Evolutionary conservation across 2,888 invertebrate genomes (phyloP).

Genomic region (Azorinus chamasolen): DNA sequence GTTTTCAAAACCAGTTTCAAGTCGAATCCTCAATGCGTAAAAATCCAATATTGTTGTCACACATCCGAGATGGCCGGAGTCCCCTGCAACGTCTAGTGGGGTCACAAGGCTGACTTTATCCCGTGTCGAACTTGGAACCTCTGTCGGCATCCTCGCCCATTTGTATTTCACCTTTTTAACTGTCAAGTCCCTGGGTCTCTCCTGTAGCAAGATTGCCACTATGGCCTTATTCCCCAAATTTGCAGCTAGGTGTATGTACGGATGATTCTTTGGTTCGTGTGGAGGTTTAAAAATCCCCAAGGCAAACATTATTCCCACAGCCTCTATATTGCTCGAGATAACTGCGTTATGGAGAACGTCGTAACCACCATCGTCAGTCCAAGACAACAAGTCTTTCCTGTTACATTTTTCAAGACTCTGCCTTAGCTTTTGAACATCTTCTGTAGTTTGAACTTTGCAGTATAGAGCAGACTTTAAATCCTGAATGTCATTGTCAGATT

Average conservation of each 20-base stretch:
- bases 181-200: slow-evolving; percentile 69
- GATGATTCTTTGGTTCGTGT: slow-evolving; percentile 67
- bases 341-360: slow-evolving; percentile 81
- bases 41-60: slow-evolving; percentile 76
- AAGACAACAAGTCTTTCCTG: slow-evolving; percentile 41
- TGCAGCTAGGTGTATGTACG: slow-evolving; percentile 81
- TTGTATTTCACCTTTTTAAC: slow-evolving; percentile 56
- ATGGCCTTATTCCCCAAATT: slow-evolving; percentile 75
- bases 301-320: slow-evolving; percentile 74
- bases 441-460: slow-evolving; percentile 41
- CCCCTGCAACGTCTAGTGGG: slow-evolving; percentile 79
- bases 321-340: slow-evolving; percentile 76
- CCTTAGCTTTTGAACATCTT: slow-evolving; percentile 52
- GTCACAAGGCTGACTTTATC: slow-evolving; percentile 35
- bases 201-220: slow-evolving; percentile 74
- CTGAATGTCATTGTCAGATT: neutral
- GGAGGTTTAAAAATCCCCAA: slow-evolving; percentile 76
- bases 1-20: slow-evolving; percentile 51
- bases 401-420: slow-evolving; percentile 61
- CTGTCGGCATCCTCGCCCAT: slow-evolving; percentile 43
- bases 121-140: slow-evolving; percentile 23
- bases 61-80: slow-evolving; percentile 72
- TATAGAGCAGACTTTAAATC: slow-evolving; percentile 39
- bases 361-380: slow-evolving; percentile 71
- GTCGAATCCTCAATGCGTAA: slow-evolving; percentile 38